Percentiles rank a stretch among this genome's conserved stretches.
These are phyloP conservation scores for Unio pictorum DNA, from an alignment of 2,888 invertebrate genomes.

Conservation along the genomic window DNA sequence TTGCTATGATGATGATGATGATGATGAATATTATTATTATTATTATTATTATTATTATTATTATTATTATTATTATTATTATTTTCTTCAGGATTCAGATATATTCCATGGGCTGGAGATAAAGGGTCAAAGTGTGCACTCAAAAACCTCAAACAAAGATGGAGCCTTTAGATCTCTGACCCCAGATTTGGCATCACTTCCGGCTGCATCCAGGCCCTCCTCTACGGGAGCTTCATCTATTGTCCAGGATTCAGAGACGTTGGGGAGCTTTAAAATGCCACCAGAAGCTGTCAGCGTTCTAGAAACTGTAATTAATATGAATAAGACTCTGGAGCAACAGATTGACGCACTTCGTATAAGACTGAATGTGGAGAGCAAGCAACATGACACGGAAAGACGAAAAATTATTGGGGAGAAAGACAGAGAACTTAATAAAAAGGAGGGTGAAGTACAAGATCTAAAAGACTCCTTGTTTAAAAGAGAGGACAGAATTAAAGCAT, in stretches of 20 bases:
- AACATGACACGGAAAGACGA: slow-evolving; percentile 42
- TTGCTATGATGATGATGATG: too few relatives aligned
- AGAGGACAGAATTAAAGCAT: slow-evolving; percentile 41
- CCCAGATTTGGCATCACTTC: slow-evolving; percentile 22
- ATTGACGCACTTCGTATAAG: slow-evolving; percentile 53
- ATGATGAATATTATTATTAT: too few relatives aligned
- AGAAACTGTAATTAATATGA: slow-evolving; percentile 52
- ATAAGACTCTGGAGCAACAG: slow-evolving; percentile 49
- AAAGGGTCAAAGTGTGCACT: slow-evolving; percentile 42
- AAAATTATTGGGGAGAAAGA: slow-evolving; percentile 46
- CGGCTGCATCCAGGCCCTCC: slow-evolving; percentile 35
- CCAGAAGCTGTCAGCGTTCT: slow-evolving; percentile 45
- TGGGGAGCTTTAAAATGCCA: slow-evolving; percentile 42
- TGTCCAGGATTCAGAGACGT: slow-evolving; percentile 31
- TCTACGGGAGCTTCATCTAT: slow-evolving; percentile 30
- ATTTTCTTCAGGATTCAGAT: too few relatives aligned
- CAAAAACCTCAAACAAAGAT: slow-evolving; percentile 23
- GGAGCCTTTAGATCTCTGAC: slow-evolving; percentile 19
- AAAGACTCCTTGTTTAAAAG: slow-evolving; percentile 45
- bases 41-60: too few relatives aligned
- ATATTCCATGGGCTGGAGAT: slow-evolving; percentile 25
- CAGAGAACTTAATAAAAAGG: slow-evolving; percentile 34
- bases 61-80: too few relatives aligned
- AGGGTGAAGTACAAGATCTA: slow-evolving; percentile 48
- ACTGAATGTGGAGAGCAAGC: slow-evolving; percentile 51